Percentiles rank a stretch among this genome's conserved stretches.
phyloP scores from a whole-genome alignment of 2,888 invertebrate genomes.

The Eupsilia transversa region DNA sequence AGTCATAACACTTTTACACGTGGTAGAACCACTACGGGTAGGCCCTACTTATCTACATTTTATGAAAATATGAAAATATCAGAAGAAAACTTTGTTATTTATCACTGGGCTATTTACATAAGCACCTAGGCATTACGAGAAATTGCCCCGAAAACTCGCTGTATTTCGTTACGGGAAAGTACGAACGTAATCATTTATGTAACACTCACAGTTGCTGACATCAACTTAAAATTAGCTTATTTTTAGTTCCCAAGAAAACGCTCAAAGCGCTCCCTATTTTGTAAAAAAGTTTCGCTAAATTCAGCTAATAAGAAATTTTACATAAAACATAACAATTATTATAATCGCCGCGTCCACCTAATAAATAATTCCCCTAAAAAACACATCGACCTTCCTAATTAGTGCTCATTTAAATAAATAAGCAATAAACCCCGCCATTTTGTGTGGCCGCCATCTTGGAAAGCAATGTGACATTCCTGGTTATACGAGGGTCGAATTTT shows the following conservation, averaged over 20 bases:
- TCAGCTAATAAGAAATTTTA: conserved; percentile 23
- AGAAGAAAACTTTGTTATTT: conserved; percentile 11
- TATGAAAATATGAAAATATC: conserved; percentile 26
- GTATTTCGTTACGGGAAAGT: conserved; percentile 7
- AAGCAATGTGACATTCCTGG: conserved; percentile 51
- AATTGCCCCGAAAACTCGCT: conserved; percentile 9
- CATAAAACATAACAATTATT: conserved; percentile 49
- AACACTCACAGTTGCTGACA: neutral
- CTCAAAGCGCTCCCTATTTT: neutral
- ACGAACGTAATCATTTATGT: conserved; percentile 17
- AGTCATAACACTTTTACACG: neutral
- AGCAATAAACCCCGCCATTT: conserved; percentile 73
- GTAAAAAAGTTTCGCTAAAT: neutral
- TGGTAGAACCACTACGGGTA: too few species aligned
- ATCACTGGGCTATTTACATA: conserved; percentile 25
- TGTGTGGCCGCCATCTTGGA: conserved; percentile 67
- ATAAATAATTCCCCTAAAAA: conserved; percentile 66
- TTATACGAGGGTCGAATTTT: conserved; percentile 60
- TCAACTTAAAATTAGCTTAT: conserved; percentile 3
- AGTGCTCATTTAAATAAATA: conserved; percentile 79
- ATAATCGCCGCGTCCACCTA: conserved; percentile 49
- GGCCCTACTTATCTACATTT: neutral
- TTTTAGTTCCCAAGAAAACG: conserved; percentile 25
- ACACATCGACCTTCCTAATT: conserved; percentile 74
- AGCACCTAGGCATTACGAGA: conserved; percentile 23